A percentile compares a stretch with the other conserved stretches of the same genome.
Evolutionary conservation across 2,888 invertebrate genomes (phyloP).

Genomic region (Drosophila picticornis): DNA sequence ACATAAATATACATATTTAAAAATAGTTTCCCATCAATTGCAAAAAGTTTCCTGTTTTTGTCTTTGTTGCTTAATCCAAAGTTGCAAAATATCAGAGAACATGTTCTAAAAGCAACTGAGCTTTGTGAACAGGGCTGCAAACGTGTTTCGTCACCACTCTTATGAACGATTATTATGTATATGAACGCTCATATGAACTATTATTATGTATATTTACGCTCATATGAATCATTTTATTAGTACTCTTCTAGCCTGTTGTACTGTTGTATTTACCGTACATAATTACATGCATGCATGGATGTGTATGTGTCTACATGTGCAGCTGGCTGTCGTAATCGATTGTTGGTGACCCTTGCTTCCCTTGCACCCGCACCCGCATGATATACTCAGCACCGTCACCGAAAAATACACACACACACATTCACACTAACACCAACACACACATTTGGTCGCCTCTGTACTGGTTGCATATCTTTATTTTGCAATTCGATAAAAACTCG

Average conservation of each 20-base stretch:
- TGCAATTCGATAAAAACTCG: conserved; percentile 78
- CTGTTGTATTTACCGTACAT: conserved; percentile 24
- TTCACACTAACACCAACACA: conserved; percentile 29
- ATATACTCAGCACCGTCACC: conserved; percentile 20
- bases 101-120: not conserved
- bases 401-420: conserved; percentile 7
- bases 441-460: conserved; percentile 54
- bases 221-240: conserved; percentile 16
- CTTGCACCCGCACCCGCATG: conserved; percentile 49
- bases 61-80: not conserved
- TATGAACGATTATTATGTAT: not conserved
- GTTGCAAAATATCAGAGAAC: not conserved
- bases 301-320: conserved; percentile 17
- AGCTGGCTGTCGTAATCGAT: conserved; percentile 55
- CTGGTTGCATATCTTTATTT: conserved; percentile 75
- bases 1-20: not conserved
- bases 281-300: conserved; percentile 9
- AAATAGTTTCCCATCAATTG: not conserved
- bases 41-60: not conserved
- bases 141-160: not conserved
- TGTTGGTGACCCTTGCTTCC: conserved; percentile 54
- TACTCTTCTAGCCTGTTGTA: conserved; percentile 20
- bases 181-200: conserved; percentile 3
- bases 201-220: not conserved
- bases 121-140: not conserved